Evolutionary conservation across 2,113 vertebrate genomes (phyloP).

Genomic region (Tachysurus vachellii): DNA sequence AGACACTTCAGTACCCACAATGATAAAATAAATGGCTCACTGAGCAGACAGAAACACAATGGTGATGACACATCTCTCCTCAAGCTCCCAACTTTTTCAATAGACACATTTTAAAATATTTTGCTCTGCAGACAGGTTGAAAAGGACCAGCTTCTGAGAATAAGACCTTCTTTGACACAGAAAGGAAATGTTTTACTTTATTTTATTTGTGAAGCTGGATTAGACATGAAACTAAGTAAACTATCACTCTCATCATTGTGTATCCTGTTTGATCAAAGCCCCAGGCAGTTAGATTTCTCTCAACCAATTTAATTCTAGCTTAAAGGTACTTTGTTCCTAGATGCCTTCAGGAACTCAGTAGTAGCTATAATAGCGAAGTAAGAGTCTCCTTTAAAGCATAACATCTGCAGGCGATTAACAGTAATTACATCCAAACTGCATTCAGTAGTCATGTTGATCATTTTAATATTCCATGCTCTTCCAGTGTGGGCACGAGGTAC

Average conservation of each 20-base stretch:
- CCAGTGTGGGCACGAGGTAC: not conserved
- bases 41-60: not conserved
- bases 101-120: not conserved
- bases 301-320: not conserved
- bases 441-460: not conserved
- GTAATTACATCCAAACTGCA: not conserved
- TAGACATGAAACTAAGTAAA: not conserved
- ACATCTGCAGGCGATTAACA: not conserved
- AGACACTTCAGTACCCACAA: not conserved
- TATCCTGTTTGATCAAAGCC: not conserved
- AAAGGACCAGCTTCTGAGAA: not conserved
- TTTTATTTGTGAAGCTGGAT: not conserved
- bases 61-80: not conserved
- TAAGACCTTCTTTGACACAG: not conserved
- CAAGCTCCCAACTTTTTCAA: not conserved
- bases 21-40: not conserved
- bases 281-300: constrained; percentile 2
- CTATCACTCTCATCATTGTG: not conserved
- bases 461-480: not conserved
- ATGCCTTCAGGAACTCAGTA: not conserved
- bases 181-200: not conserved
- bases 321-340: not conserved
- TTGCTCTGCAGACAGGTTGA: not conserved
- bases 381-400: not conserved
- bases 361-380: not conserved